These are phyloP conservation scores for Acanthococcus lagerstroemiae DNA, from an alignment of 2,888 invertebrate species.

Conservation along the genomic window DNA sequence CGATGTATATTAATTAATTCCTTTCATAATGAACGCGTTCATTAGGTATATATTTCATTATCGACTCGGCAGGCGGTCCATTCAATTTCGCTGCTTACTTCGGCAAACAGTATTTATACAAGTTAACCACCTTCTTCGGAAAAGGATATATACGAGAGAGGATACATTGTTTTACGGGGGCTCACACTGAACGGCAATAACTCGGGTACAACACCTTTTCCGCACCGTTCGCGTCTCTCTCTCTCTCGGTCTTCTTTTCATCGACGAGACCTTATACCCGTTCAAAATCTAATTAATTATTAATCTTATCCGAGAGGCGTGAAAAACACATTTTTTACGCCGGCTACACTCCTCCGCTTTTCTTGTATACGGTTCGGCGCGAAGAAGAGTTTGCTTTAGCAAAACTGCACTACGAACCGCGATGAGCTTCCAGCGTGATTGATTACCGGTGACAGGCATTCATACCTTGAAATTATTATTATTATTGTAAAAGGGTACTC, in stretches of 20 bases:
- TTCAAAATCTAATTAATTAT: conserved; percentile 22
- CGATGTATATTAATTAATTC: conserved; percentile 20
- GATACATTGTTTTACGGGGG: neutral
- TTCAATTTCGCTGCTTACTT: no score
- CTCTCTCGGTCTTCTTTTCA: neutral
- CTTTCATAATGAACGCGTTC: conserved; percentile 14
- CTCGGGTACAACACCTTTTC: neutral
- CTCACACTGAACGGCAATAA: neutral
- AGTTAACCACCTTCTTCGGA: no score
- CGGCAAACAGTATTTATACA: no score
- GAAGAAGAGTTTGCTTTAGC: neutral
- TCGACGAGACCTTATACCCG: neutral
- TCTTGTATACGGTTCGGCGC: no score
- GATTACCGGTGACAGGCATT: no score
- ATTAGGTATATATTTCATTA: conserved; percentile 21
- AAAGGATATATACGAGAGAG: no score
- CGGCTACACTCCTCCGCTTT: no score
- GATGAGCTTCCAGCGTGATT: neutral
- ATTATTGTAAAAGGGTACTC: no score
- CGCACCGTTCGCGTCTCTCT: neutral
- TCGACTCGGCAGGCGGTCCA: no score
- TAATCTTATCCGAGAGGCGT: conserved; percentile 14
- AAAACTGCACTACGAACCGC: neutral
- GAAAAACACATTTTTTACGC: conserved; percentile 18
- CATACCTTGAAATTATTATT: no score